Evolutionary conservation across 2,797 vertebrate species (phyloP).

Genomic region (Enteromius radiatus): DNA sequence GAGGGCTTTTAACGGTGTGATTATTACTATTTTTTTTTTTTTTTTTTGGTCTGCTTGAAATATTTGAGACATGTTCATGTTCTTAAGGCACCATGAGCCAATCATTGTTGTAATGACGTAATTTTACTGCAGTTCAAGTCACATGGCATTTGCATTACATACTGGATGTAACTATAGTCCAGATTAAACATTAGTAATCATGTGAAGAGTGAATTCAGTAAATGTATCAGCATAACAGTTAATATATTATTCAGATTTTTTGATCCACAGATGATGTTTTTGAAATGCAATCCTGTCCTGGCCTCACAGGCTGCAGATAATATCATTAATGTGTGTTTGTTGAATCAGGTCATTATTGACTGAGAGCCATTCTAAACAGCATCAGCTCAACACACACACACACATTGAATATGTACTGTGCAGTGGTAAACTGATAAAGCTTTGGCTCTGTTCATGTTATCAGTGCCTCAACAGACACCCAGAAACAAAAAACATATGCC

Average conservation of each 20-base stretch:
- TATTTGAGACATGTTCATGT: not conserved
- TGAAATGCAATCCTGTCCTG: conserved; percentile 1
- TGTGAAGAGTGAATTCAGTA: not conserved
- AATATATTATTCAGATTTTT: not conserved
- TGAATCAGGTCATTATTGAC: conserved; percentile 39
- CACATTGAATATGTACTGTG: conserved; percentile 39
- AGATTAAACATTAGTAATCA: not conserved
- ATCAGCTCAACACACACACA: conserved; percentile 20
- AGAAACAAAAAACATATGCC: conserved; percentile 39
- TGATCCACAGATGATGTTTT: not conserved
- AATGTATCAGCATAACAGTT: not conserved
- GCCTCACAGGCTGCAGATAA: conserved; percentile 18
- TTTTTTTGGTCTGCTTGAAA: too few relatives aligned
- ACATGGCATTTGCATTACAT: not conserved
- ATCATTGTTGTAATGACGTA: not conserved
- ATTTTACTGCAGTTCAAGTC: not conserved
- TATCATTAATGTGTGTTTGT: conserved; percentile 33
- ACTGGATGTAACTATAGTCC: not conserved
- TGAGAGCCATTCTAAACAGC: conserved; percentile 42
- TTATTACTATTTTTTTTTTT: not conserved
- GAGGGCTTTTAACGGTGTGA: not conserved
- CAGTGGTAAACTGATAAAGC: conserved; percentile 35
- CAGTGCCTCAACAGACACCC: conserved; percentile 16
- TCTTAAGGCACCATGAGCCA: not conserved
- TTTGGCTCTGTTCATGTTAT: conserved; percentile 18